These are phyloP conservation scores for Eudemis profundana DNA, from an alignment of 2,888 invertebrate genomes.

Conservation along the genomic window DNA sequence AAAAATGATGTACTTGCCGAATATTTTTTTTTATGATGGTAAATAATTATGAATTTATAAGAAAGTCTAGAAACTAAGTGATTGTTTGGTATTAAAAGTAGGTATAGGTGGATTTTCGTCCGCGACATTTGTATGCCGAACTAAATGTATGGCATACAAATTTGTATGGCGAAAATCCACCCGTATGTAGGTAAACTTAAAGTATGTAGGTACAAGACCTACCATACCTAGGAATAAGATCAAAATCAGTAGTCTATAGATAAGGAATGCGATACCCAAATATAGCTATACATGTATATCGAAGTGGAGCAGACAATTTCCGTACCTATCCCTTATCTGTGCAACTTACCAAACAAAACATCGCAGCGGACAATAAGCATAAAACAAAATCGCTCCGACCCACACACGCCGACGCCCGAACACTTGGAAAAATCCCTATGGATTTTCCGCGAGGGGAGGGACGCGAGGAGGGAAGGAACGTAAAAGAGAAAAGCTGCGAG, in stretches of 20 bases:
- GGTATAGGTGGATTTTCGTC: too few species aligned
- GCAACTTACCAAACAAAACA: conserved; percentile 84
- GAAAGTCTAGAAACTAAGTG: too few species aligned
- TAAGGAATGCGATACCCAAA: conserved; percentile 3
- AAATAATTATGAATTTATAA: too few species aligned
- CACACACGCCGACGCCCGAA: conserved; percentile 83
- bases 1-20: too few species aligned
- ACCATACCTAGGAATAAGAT: conserved; percentile 5
- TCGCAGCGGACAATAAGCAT: conserved; percentile 82
- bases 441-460: conserved; percentile 78
- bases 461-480: conserved; percentile 77
- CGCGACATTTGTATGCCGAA: too few species aligned
- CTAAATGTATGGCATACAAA: too few species aligned
- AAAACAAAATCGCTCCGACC: conserved; percentile 85
- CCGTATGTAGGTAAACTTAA: too few species aligned
- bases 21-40: too few species aligned
- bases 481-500: conserved; percentile 87
- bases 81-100: too few species aligned
- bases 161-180: too few species aligned
- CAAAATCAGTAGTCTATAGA: conserved; percentile 9
- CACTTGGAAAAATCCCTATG: conserved; percentile 86
- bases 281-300: conserved; percentile 40
- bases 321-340: conserved; percentile 77
- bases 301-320: conserved; percentile 65
- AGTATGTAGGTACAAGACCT: too few species aligned